phyloP scores from a whole-genome alignment of 2,113 vertebrate genomes.

The Calyptomena viridis region DNA sequence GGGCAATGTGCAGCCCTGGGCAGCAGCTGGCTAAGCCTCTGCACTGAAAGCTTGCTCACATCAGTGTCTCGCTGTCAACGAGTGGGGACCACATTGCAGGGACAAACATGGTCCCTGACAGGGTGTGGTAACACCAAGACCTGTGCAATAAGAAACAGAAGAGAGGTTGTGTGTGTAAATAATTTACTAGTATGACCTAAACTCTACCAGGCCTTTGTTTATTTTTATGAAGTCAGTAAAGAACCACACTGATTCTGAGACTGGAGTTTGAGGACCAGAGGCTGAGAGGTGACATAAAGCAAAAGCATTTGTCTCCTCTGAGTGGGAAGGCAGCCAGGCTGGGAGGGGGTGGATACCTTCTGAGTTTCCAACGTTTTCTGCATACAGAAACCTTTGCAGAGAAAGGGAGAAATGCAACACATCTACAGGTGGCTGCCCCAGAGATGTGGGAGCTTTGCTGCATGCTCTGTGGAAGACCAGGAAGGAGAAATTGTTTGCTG shows the following conservation, averaged over 20 bases:
- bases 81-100: accelerated
- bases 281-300: background rate
- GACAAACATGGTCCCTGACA: background rate
- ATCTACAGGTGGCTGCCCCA: background rate
- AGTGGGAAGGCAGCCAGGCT: background rate
- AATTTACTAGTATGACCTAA: constrained; percentile 16
- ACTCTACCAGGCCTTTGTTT: background rate
- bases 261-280: background rate
- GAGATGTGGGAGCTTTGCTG: background rate
- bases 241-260: background rate
- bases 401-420: background rate
- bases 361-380: background rate
- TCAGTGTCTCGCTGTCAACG: accelerated
- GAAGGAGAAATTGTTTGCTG: background rate
- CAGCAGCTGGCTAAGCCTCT: background rate
- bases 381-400: background rate
- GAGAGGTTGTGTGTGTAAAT: background rate
- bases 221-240: constrained; percentile 36
- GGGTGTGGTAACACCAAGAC: background rate
- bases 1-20: background rate
- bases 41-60: background rate
- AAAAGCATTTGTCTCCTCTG: background rate
- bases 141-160: accelerated
- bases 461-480: background rate
- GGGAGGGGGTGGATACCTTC: background rate